phyloP scores from a whole-genome alignment of 2,797 vertebrate genomes.

The Melanogrammus aeglefinus region DNA sequence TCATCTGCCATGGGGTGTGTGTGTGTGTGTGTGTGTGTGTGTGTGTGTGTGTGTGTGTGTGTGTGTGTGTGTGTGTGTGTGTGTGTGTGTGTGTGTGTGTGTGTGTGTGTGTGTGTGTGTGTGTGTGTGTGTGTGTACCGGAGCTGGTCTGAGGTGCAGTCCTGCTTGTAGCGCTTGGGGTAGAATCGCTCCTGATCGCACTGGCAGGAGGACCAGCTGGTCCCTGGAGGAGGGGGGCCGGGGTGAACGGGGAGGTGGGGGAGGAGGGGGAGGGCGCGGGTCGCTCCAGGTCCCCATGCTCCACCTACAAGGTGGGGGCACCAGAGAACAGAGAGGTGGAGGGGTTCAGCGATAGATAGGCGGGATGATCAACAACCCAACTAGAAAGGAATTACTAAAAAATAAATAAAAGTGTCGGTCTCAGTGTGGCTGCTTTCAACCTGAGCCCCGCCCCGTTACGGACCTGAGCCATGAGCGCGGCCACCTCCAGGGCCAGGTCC shows the following conservation, averaged over 20 bases:
- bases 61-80: not conserved
- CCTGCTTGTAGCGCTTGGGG: constrained; percentile 86
- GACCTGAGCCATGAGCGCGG: constrained; percentile 93
- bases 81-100: not conserved
- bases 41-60: not conserved
- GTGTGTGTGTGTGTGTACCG: constrained; percentile 64
- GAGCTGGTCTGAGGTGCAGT: constrained; percentile 80
- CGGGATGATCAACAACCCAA: too few species aligned
- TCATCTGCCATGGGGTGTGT: not conserved
- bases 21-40: not conserved
- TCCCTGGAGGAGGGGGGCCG: constrained; percentile 74
- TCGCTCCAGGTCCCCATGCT: constrained; percentile 87
- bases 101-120: constrained; percentile 1
- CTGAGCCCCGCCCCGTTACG: constrained; percentile 12
- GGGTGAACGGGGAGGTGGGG: constrained; percentile 58
- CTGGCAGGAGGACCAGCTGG: constrained; percentile 87
- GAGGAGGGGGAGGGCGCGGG: constrained; percentile 67
- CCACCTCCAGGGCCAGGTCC: constrained; percentile 92
- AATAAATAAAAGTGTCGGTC: too few species aligned
- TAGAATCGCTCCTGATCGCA: constrained; percentile 88
- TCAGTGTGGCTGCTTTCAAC: too few species aligned
- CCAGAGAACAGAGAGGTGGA: too few species aligned
- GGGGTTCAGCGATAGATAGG: too few species aligned
- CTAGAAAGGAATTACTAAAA: too few species aligned
- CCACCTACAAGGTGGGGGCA: too few species aligned